A percentile compares a stretch with the other conserved stretches of the same genome.
Evolutionary conservation across 2,113 vertebrate genomes (phyloP).

Genomic region (Prolemur simus): DNA sequence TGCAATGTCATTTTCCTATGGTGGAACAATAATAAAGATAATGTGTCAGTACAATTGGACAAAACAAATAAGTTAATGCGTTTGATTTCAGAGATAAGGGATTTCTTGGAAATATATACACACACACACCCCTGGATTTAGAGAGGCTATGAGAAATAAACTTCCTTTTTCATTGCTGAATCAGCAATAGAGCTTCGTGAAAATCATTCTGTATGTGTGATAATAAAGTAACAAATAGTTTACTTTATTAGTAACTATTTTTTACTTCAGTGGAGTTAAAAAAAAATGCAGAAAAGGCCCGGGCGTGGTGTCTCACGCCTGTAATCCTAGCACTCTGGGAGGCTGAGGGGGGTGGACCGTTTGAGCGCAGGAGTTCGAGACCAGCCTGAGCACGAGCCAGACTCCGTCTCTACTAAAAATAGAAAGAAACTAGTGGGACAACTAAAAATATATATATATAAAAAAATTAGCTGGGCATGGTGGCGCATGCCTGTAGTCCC

Average conservation of each 20-base stretch:
- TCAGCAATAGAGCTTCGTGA: neutral
- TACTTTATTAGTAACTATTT: too few species aligned
- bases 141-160: neutral
- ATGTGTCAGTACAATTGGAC: neutral
- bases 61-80: neutral
- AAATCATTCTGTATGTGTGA: neutral
- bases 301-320: too few species aligned
- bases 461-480: too few species aligned
- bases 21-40: neutral
- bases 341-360: too few species aligned
- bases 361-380: too few species aligned
- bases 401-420: too few species aligned
- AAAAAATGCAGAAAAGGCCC: neutral
- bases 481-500: too few species aligned
- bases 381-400: too few species aligned
- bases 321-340: too few species aligned
- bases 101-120: slow-evolving; percentile 17
- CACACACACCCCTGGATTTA: neutral
- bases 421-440: too few species aligned
- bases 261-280: neutral
- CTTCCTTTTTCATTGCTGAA: neutral
- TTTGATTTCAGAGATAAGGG: neutral
- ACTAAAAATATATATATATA: too few species aligned
- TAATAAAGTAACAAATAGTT: neutral
- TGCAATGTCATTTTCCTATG: slow-evolving; percentile 85